A percentile compares a stretch with the other conserved stretches of the same genome.
Evolutionary conservation across 2,113 vertebrate species (phyloP).

Genomic region (Ranitomeya variabilis): DNA sequence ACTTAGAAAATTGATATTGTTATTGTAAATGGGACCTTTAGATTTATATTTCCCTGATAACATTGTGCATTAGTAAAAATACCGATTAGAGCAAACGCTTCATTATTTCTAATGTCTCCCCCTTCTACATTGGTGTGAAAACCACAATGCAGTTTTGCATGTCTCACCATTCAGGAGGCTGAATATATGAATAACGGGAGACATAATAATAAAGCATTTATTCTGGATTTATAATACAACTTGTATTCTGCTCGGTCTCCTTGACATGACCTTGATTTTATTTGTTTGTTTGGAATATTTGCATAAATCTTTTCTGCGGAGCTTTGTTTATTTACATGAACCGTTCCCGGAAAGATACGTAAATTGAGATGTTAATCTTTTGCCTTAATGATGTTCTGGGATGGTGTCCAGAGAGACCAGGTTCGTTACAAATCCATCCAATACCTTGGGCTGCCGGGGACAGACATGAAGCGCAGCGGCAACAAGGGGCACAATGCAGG

Average conservation of each 20-base stretch:
- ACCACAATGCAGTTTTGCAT: slow-evolving; percentile 3
- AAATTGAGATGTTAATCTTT: slow-evolving; percentile 46
- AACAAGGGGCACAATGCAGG: slow-evolving; percentile 10
- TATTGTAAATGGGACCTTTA: not conserved
- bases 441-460: slow-evolving; percentile 28
- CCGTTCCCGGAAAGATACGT: slow-evolving; percentile 3
- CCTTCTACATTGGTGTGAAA: slow-evolving; percentile 14
- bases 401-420: slow-evolving; percentile 34
- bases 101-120: slow-evolving; percentile 42
- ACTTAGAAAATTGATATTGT: not conserved
- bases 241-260: not conserved
- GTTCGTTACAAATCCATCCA: slow-evolving; percentile 40
- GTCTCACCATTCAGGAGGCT: not conserved
- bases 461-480: slow-evolving; percentile 16
- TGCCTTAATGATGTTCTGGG: slow-evolving; percentile 47
- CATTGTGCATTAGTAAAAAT: slow-evolving; percentile 31
- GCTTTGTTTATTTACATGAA: not conserved
- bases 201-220: slow-evolving; percentile 23
- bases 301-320: not conserved
- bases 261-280: slow-evolving; percentile 30
- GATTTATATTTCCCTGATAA: not conserved
- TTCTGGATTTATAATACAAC: not conserved
- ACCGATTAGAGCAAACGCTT: slow-evolving; percentile 39
- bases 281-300: slow-evolving; percentile 12
- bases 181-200: slow-evolving; percentile 38